Evolutionary conservation across 2,113 vertebrate genomes (phyloP).

Genomic region (Oxyruncus cristatus): DNA sequence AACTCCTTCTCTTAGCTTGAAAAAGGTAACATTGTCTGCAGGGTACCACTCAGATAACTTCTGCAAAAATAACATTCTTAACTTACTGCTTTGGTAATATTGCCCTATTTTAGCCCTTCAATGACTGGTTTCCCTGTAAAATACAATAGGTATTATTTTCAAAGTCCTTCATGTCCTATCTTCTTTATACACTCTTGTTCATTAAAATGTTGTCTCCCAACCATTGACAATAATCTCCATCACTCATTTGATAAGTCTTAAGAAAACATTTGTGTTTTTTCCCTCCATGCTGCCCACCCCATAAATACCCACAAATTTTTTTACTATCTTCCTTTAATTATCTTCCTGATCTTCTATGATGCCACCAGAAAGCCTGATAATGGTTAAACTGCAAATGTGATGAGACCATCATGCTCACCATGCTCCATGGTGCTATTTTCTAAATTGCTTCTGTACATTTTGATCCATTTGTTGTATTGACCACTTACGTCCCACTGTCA

Average conservation of each 20-base stretch:
- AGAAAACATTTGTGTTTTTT: background rate
- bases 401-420: background rate
- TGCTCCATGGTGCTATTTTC: background rate
- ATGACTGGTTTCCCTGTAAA: background rate
- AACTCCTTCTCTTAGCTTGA: background rate
- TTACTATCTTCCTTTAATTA: background rate
- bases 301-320: background rate
- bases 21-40: background rate
- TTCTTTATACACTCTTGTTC: background rate
- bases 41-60: background rate
- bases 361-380: background rate
- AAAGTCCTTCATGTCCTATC: background rate
- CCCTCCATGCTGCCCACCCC: background rate
- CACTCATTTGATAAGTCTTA: background rate
- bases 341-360: background rate
- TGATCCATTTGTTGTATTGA: background rate
- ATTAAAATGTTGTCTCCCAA: background rate
- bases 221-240: background rate
- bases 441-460: background rate
- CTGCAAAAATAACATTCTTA: background rate
- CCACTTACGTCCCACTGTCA: background rate
- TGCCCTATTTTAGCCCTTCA: background rate
- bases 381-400: background rate
- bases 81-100: background rate
- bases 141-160: background rate